Evolutionary conservation across 1,140 invertebrate genomes (phyloP).

Genomic region (Laupala kohalensis): DNA sequence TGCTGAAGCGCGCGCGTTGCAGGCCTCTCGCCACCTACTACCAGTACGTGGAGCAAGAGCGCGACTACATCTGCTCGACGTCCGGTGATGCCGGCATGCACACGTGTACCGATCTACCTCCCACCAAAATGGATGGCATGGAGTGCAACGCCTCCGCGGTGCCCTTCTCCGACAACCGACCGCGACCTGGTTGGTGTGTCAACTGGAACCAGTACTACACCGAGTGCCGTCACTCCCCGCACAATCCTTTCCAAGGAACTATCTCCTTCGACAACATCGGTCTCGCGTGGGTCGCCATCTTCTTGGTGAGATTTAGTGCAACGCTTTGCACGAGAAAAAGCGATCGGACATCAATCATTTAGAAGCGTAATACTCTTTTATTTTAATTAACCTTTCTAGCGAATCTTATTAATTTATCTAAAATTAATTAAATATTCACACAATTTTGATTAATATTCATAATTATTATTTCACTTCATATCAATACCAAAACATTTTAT

Average conservation of each 20-base stretch:
- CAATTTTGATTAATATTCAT: no score
- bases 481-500: no score
- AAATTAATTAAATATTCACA: no score
- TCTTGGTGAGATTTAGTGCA: conserved; percentile 94
- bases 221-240: conserved; percentile 77
- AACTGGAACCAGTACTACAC: conserved; percentile 99
- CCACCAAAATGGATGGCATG: conserved; percentile 51
- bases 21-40: conserved; percentile 61
- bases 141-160: conserved; percentile 47
- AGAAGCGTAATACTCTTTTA: no score
- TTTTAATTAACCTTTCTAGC: no score
- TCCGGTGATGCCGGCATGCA: conserved; percentile 93
- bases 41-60: conserved; percentile 60
- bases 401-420: no score
- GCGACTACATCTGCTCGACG: conserved; percentile 95
- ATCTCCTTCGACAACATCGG: conserved; percentile 99
- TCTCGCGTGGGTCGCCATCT: conserved; percentile 98
- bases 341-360: no score
- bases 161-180: conserved; percentile 31
- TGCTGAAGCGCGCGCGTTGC: conserved; percentile 20
- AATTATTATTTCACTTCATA: no score
- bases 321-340: no score
- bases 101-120: conserved; percentile 74
- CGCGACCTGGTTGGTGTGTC: conserved; percentile 61
- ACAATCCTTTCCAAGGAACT: conserved; percentile 97